Conservation (phyloP, 2,888 invertebrate species). For the Agrotis segetum region DNA sequence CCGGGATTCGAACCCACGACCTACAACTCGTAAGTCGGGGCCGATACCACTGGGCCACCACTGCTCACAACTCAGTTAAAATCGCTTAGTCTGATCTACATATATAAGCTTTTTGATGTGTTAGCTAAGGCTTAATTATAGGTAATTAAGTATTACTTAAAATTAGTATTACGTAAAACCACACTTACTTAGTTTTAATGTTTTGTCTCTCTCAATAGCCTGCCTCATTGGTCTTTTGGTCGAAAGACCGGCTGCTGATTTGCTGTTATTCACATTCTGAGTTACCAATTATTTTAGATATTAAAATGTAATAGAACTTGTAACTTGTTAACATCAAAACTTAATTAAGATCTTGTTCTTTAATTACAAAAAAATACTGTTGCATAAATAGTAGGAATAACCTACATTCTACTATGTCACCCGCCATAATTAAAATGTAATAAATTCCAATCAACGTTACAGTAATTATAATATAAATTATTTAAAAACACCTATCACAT, state of each 20-base stretch:
- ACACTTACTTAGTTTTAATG: neutral
- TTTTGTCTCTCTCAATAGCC: conserved; percentile 37
- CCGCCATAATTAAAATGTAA: conserved; percentile 66
- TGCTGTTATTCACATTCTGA: conserved; percentile 21
- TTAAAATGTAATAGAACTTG: conserved; percentile 47
- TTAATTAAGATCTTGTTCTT: conserved; percentile 60
- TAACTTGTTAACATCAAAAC: conserved; percentile 58
- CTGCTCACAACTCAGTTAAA: too few species aligned
- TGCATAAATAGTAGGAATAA: conserved; percentile 77
- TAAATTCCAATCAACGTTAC: conserved; percentile 71
- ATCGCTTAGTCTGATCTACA: neutral
- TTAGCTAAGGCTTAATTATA: neutral
- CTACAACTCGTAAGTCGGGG: too few species aligned
- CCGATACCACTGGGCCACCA: too few species aligned
- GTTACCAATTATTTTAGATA: neutral
- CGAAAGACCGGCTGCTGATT: conserved; percentile 48
- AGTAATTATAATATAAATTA: conserved; percentile 70
- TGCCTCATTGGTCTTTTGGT: conserved; percentile 52
- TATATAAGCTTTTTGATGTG: neutral
- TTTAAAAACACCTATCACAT: conserved; percentile 83
- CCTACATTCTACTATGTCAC: conserved; percentile 68
- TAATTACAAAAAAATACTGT: conserved; percentile 77
- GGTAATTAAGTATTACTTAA: too few species aligned
- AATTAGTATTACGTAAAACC: too few species aligned
- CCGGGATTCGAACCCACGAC: too few species aligned